Conservation (phyloP, 2,113 vertebrate species). For the Hemicordylus capensis region DNA sequence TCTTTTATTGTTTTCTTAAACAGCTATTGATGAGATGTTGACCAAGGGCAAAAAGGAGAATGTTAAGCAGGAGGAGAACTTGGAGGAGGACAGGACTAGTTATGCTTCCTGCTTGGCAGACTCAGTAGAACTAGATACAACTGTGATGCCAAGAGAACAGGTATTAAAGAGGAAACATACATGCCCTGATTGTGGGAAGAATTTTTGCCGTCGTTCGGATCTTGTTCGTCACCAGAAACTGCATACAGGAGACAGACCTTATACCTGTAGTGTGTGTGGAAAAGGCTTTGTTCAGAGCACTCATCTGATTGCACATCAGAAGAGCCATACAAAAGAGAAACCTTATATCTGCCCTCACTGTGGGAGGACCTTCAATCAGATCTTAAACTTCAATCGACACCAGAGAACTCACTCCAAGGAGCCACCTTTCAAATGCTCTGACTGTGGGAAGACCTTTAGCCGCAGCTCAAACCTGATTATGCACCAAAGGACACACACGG, state of each 20-base stretch:
- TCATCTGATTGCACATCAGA: slow-evolving; percentile 26
- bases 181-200: slow-evolving; percentile 12
- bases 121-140: neutral
- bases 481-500: slow-evolving; percentile 20
- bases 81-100: neutral
- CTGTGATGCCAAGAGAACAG: neutral
- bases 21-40: neutral
- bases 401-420: slow-evolving; percentile 29
- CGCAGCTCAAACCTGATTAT: slow-evolving; percentile 25
- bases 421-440: slow-evolving; percentile 5
- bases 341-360: slow-evolving; percentile 16
- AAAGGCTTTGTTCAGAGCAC: slow-evolving; percentile 33
- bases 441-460: slow-evolving; percentile 22
- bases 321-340: slow-evolving; percentile 18
- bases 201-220: slow-evolving; percentile 20
- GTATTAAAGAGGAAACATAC: neutral
- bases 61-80: neutral
- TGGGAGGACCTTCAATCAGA: slow-evolving; percentile 25
- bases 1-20: neutral
- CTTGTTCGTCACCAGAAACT: slow-evolving; percentile 29
- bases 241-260: slow-evolving; percentile 22
- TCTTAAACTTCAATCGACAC: slow-evolving; percentile 42
- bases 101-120: neutral
- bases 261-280: slow-evolving; percentile 10
- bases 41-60: neutral